Base-by-base conservation (phyloP, 1,140 invertebrate species). In the Schlechtendalia chinensis region DNA sequence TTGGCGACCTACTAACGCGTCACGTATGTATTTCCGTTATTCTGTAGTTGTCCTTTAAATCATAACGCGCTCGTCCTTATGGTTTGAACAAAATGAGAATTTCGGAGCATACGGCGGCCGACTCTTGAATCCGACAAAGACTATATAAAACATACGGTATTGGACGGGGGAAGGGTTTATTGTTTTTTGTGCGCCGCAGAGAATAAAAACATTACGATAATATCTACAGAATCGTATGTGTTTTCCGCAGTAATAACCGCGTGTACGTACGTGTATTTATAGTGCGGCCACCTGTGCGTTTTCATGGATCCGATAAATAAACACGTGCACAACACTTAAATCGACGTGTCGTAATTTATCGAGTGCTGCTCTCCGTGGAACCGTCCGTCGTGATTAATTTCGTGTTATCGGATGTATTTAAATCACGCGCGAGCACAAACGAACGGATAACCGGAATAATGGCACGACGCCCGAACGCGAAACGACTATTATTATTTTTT, bases 381-480 rank as follows among this genome's bases (percentile, higher is more conserved):
- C 50, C 67, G 67, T 69, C 47, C 47, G 45, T 69, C 45, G 45
- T 69, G 67, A 69, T 50, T 69, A 69, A 69, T 69, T 69, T 69
- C 47, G 39, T 39, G 17, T 27, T 69, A 27, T 69, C 22, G 22
- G 22, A 69, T 50, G 19, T 69, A 24, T 45, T 47, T 50, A 19
- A 50, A 27, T 17, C 17, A 24, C 8, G 27, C 45, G 24, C 67
- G 14, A 50, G 45, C 32, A 69, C 67, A 50, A 69, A 27, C n/a
- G 65, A 69, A 69, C 47, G 65, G 24, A 69, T 27, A n/a, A n/a
- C 45, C 67, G 45, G 67, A 50, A 69, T 50, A 27, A 47, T 69
- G 22, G n/a, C n/a, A n/a, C n/a, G n/a, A 69, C 27, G 32, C 32
- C 5, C 39, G 39, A 69, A 47, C 45, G 8, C 0, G 14, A 14